These are phyloP conservation scores for Tachyglossus aculeatus DNA, from an alignment of 2,797 vertebrate species.

Conservation along the genomic window DNA sequence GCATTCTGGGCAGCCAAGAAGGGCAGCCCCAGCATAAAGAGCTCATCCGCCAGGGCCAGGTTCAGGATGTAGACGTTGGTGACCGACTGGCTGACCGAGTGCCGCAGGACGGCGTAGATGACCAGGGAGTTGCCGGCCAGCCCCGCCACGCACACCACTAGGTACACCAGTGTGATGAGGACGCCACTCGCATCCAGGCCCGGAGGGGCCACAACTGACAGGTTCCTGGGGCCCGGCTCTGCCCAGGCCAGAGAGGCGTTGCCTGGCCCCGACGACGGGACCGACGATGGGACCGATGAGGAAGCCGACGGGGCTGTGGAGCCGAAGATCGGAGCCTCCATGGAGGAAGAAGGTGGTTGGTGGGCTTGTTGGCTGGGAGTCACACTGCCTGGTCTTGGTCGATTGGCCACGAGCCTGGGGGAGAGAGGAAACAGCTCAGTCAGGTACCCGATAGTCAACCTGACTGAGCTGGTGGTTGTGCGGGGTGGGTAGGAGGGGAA, in stretches of 20 bases:
- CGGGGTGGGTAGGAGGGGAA: too few species aligned
- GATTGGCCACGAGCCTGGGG: constrained; percentile 55
- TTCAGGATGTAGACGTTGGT: constrained; percentile 97
- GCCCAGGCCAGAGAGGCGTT: constrained; percentile 66
- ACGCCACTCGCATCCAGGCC: constrained; percentile 83
- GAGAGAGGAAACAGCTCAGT: constrained; percentile 16
- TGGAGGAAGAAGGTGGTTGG: constrained; percentile 50
- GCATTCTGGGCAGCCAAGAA: constrained; percentile 95
- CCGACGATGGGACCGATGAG: too few species aligned
- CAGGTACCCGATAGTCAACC: too few species aligned
- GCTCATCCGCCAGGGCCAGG: constrained; percentile 92
- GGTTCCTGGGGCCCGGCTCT: constrained; percentile 43
- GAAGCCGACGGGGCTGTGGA: not conserved
- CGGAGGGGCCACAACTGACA: constrained; percentile 23
- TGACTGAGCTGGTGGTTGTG: too few species aligned
- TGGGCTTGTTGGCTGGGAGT: not conserved
- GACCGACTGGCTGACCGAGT: constrained; percentile 90
- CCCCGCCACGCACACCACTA: constrained; percentile 90
- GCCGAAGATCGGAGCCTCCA: constrained; percentile 65
- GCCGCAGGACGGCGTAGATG: constrained; percentile 91
- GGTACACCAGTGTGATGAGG: constrained; percentile 87
- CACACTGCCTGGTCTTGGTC: too few species aligned
- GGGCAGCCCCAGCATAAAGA: constrained; percentile 93
- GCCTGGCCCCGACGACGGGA: constrained; percentile 32
- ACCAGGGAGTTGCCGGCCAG: constrained; percentile 92